These are phyloP conservation scores for Parthenolecanium corni DNA, from an alignment of 2,888 invertebrate species.

Conservation along the genomic window DNA sequence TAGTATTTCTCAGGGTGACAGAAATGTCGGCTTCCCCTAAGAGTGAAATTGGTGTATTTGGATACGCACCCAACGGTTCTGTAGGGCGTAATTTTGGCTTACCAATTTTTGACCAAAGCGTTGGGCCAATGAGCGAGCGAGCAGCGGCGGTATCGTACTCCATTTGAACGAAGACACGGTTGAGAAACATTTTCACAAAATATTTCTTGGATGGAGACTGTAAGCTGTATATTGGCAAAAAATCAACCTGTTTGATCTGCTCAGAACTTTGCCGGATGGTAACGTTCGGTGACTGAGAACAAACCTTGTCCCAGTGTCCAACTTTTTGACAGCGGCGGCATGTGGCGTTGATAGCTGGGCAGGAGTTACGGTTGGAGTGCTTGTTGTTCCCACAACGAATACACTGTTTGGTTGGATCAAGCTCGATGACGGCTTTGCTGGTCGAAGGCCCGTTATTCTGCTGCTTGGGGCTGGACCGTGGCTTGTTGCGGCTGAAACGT, in stretches of 20 bases:
- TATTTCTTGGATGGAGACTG: too few relatives aligned
- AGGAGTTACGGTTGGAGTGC: background rate
- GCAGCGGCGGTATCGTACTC: conserved; percentile 15
- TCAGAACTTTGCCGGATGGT: too few relatives aligned
- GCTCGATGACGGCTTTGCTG: background rate
- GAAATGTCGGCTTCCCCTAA: background rate
- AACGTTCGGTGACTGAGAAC: too few relatives aligned
- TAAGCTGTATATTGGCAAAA: too few relatives aligned
- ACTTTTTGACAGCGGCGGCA: conserved; percentile 1
- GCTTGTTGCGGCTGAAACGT: background rate
- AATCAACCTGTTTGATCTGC: too few relatives aligned
- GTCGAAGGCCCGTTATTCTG: background rate
- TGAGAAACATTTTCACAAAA: too few relatives aligned
- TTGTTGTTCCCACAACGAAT: conserved; percentile 1
- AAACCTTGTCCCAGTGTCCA: conserved; percentile 3
- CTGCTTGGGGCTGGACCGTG: background rate
- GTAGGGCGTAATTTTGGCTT: background rate
- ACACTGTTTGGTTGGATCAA: background rate
- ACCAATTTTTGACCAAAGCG: background rate
- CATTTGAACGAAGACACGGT: background rate
- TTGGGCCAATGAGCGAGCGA: background rate
- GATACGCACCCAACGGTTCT: background rate
- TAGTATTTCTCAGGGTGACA: background rate
- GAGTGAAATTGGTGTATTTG: background rate
- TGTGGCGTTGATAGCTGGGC: background rate